A percentile compares a stretch with the other conserved stretches of the same genome.
These are phyloP conservation scores for Telmatherina bonti DNA, from an alignment of 2,797 vertebrate species.

Conservation along the genomic window DNA sequence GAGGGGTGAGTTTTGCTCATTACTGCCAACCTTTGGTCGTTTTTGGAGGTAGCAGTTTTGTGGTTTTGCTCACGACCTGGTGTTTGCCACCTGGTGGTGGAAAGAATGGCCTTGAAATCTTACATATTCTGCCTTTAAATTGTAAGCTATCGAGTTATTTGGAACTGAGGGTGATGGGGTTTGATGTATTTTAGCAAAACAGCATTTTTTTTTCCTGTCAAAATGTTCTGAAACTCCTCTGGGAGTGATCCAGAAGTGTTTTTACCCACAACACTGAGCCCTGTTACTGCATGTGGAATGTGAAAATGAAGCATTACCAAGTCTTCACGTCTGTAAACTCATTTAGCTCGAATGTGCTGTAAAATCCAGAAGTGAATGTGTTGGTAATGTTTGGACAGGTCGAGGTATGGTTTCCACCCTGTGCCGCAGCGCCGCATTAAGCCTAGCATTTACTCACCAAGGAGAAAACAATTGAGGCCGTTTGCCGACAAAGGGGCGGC, in stretches of 20 bases:
- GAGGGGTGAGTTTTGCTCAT: no score
- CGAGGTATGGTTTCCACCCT: slow-evolving; percentile 20
- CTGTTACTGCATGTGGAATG: slow-evolving; percentile 57
- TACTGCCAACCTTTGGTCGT: no score
- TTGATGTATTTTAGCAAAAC: slow-evolving; percentile 17
- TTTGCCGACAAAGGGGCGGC: slow-evolving; percentile 40
- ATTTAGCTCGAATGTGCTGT: slow-evolving; percentile 25
- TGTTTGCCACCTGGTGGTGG: no score
- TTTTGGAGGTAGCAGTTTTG: no score
- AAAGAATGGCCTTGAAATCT: no score
- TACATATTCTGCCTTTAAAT: slow-evolving; percentile 60
- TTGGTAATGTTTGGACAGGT: slow-evolving; percentile 4
- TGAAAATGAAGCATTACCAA: slow-evolving; percentile 52
- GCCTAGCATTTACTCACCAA: slow-evolving; percentile 54
- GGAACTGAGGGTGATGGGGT: not conserved
- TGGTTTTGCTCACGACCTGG: no score
- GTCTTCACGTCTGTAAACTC: slow-evolving; percentile 28
- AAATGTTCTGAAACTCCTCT: slow-evolving; percentile 36
- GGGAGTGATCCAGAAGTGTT: slow-evolving; percentile 38
- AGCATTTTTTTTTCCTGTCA: slow-evolving; percentile 32
- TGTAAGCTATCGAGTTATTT: slow-evolving; percentile 41
- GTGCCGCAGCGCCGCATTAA: slow-evolving; percentile 59
- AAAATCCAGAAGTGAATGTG: slow-evolving; percentile 19
- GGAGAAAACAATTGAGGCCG: slow-evolving; percentile 72
- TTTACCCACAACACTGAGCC: slow-evolving; percentile 29